Conservation (phyloP, 2,888 invertebrate species). For the Metalampra italica region DNA sequence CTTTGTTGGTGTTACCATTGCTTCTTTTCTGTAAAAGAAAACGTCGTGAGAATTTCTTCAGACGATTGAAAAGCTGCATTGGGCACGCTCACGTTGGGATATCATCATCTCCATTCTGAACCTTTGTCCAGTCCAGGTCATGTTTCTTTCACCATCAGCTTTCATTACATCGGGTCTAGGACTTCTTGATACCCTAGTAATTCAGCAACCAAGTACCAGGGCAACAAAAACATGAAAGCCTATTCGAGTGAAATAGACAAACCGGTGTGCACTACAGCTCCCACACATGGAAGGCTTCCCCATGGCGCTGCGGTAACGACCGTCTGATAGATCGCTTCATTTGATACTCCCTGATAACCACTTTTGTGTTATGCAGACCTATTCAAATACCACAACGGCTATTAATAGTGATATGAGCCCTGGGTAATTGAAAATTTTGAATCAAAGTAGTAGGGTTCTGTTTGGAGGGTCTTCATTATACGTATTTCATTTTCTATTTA, state of each 20-base stretch:
- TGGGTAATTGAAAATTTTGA: background rate
- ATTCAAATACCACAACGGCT: constrained; percentile 5
- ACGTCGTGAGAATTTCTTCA: no score
- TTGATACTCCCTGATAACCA: constrained; percentile 54
- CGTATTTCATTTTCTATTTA: background rate
- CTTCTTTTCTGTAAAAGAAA: no score
- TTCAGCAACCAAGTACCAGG: constrained; percentile 17
- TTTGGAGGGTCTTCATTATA: background rate
- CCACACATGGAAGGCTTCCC: constrained; percentile 71
- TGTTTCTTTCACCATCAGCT: no score
- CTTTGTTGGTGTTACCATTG: background rate
- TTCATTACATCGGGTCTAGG: no score
- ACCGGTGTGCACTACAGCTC: constrained; percentile 59
- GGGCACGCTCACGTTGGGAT: no score
- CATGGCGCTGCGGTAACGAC: constrained; percentile 58
- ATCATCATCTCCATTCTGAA: no score
- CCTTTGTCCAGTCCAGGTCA: no score
- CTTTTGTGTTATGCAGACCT: constrained; percentile 12
- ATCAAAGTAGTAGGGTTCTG: background rate
- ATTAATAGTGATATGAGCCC: background rate
- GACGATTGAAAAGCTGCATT: no score
- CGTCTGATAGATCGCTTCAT: constrained; percentile 66
- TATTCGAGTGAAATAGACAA: constrained; percentile 50
- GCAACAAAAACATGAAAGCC: constrained; percentile 42
- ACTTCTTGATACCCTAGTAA: no score